phyloP scores from a whole-genome alignment of 2,888 invertebrate species.

The Fragum fragum region DNA sequence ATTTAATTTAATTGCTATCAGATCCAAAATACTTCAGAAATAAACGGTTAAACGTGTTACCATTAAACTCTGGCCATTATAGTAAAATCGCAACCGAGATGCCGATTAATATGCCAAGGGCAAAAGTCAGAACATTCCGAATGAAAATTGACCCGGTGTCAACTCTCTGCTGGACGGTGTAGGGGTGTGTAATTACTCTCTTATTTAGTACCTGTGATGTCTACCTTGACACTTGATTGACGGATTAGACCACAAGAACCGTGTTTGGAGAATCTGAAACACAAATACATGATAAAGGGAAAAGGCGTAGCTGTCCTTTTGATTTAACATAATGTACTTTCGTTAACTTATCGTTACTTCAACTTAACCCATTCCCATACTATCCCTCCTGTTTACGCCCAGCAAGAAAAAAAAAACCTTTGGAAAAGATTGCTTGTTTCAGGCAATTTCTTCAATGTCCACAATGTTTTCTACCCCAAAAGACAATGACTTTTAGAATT shows the following conservation, averaged over 20 bases:
- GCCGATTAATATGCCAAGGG: constrained; percentile 8
- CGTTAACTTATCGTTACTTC: no score
- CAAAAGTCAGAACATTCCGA: constrained; percentile 18
- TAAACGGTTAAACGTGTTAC: constrained; percentile 21
- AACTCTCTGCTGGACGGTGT: constrained; percentile 18
- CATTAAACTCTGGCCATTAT: constrained; percentile 18
- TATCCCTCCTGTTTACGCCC: no score
- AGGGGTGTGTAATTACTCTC: constrained; percentile 21
- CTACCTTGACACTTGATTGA: constrained; percentile 12
- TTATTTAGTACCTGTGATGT: neutral
- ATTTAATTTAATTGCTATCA: constrained; percentile 22
- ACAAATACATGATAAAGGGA: no score
- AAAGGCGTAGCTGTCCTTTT: no score
- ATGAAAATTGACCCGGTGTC: constrained; percentile 21
- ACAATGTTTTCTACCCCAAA: no score
- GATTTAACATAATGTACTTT: no score
- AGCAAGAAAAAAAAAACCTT: no score
- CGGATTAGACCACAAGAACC: neutral
- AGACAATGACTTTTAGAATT: no score
- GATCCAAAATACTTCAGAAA: neutral
- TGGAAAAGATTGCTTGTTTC: no score
- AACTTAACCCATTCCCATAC: no score
- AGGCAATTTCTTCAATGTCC: no score
- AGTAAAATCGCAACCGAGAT: neutral
- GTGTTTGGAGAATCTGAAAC: no score